phyloP scores from a whole-genome alignment of 2,888 invertebrate species.

The Pterostichus madidus region DNA sequence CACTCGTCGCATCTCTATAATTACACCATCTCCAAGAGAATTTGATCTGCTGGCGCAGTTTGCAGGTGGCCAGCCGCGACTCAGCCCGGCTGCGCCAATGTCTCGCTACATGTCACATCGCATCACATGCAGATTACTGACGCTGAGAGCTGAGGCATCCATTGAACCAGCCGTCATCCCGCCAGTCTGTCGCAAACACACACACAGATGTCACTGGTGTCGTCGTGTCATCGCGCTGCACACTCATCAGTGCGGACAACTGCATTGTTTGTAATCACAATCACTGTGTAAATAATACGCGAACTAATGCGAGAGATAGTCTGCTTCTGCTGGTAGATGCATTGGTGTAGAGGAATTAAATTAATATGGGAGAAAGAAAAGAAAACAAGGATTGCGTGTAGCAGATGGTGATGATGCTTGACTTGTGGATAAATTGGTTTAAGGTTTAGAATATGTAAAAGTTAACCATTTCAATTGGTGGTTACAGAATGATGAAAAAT shows the following conservation, averaged over 20 bases:
- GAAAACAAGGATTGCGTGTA: background rate
- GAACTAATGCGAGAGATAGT: conserved; percentile 10
- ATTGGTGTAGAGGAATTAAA: conserved; percentile 14
- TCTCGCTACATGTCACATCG: conserved; percentile 12
- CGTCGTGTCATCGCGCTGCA: too few relatives aligned
- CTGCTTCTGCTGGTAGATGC: conserved; percentile 17
- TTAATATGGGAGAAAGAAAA: conserved; percentile 10
- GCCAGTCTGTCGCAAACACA: conserved; percentile 1
- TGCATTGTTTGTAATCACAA: conserved; percentile 19
- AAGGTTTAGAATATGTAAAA: too few relatives aligned
- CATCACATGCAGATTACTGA: conserved; percentile 10
- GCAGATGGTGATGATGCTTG: too few relatives aligned
- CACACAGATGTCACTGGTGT: too few relatives aligned
- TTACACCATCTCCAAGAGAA: conserved; percentile 9
- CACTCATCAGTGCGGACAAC: conserved; percentile 13
- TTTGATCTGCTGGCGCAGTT: background rate
- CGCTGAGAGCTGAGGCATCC: background rate
- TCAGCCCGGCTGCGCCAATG: background rate
- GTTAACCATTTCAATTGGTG: too few relatives aligned
- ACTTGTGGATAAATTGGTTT: too few relatives aligned
- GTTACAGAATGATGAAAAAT: too few relatives aligned
- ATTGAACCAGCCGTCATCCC: background rate
- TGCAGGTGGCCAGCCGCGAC: conserved; percentile 49
- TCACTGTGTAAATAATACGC: conserved; percentile 37
- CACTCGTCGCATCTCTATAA: conserved; percentile 1